Evolutionary conservation across 2,113 vertebrate species (phyloP), one percentile per base, ranked within the genome.

Genomic region (Trogon melanurus): DNA sequence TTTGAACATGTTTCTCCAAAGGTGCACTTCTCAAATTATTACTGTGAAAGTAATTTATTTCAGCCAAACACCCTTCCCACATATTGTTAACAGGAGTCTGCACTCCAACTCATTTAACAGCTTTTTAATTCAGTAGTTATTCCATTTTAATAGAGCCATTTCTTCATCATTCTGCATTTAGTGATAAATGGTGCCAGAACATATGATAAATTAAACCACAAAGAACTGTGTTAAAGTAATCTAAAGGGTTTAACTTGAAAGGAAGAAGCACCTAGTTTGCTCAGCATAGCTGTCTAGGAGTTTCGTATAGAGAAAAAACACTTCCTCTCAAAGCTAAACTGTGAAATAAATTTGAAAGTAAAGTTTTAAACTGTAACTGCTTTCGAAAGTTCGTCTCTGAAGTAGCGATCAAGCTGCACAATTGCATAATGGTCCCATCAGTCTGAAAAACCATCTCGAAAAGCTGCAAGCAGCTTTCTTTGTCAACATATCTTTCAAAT

Each of bases 101-200:
- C 96, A 96, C 97, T 97, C 97, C 96, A 98, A 97, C 96, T 97
- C 97, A 98, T 98, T 98, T 98, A 98, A 97, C 97, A 93, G 96
- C 97, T 97, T 98, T 98, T 98, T 98, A 98, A 98, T 98, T 98
- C 98, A 98, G 95, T 96, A 97, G 98, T 98, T 98, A 98, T 98
- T 98, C 94, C 91, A 94, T 97, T 98, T 98, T 98, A 98, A 98
- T 98, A 97, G 98, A 98, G 96, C 97, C 96, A 97, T 98, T 98
- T 98, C 98, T 98, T 98, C 97, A 98, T 98, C 97, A 98, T 98
- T 98, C 97, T 98, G 97, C 97, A 97, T 98, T 98, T 98, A 98
- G 98, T 98, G 97, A 98, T 98, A 98, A 98, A 98, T 98, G 98
- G 97, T 98, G 97, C 97, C 96, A 97, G 97, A 97, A 98, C 97